Evolutionary conservation across 2,888 invertebrate genomes (phyloP), one percentile per base, ranked within the genome.

Genomic region (Lepidocyrtoides sp.): DNA sequence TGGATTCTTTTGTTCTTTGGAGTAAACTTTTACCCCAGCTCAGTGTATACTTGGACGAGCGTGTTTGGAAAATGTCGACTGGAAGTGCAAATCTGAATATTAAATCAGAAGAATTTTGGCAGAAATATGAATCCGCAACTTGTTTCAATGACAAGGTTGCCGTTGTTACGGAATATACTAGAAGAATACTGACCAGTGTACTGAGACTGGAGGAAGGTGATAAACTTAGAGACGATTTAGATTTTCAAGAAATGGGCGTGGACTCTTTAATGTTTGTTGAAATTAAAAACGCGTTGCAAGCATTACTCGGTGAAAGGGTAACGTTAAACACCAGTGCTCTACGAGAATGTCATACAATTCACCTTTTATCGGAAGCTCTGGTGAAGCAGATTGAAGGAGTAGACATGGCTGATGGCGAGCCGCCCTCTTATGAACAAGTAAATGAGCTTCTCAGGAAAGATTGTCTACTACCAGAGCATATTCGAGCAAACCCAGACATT

Each of bases 31-130:
- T 51, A 14, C 81, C 90, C 1, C 75, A 84, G 26, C 14, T 63
- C 4, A 48, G 57, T 14, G 51, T 82, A 1, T 93, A 91, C 29
- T 44, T 92, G 54, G 91, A 92, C 20, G 92, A 93, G n/a, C 81
- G 87, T n/a, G 63, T 89, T 10, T 83, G 83, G 83, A 89, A 81
- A 54, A 41, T 79, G 3, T 14, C 29, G 0, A 41, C 66, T 0
- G 36, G 36, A 4, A 14, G 48, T 12, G 23, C 54, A 3, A 14
- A 44, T 0, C n/a, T 89, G 4, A 48, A 23, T 5, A 85, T 89
- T 7, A 60, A 79, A 12, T 36, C 69, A 1, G 88, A 89, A 1
- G 72, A 90, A 23, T 91, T 93, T 29, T 90, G 91, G 91, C 89
- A 88, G 20, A 90, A 92, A 23, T 87, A 89, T n/a, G 91, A 93